Base-by-base conservation (phyloP, 2,888 invertebrate species). In the Chelonus formosanus region DNA sequence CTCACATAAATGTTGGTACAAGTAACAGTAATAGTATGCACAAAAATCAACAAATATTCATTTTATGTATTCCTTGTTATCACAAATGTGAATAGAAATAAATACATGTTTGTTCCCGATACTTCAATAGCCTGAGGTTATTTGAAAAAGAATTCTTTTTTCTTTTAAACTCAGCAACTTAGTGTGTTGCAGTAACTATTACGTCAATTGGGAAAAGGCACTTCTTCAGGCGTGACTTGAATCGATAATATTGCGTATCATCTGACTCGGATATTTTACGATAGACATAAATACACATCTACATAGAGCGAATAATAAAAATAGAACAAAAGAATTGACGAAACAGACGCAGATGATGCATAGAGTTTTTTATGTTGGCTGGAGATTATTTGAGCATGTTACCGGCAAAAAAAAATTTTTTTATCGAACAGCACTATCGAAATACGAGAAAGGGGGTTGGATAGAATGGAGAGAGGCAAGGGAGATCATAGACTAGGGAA, bases 41-140 rank as follows among this genome's bases (percentile, higher is more conserved):
- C 48, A 48, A 31, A 34, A 61, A 61, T 61, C 61, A 61, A 61
- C 52, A 61, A 20, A 43, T 34, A n/a, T 34, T 43, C 55, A 34
- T 36, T n/a, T 20, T 55, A 40, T 55, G 20, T 20, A 43, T 57
- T 59, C n/a, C 53, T 61, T 20, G 44, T 44, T 61, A 61, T 61
- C 61, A 52, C 53, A 35, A 50, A 60, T 52, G 52, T 20, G 40
- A n/a, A 53, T 7, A 10, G 44, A 36, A 61, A 61, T 36, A 61
- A 61, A 53, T 61, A 53, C 40, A 53, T 52, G 20, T 20, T 44
- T 61, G 44, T 31, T 48, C 31, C 10, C 31, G 48, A 48, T 48
- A 10, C 48, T 48, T 48, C 48, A 48, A 31, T 48, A 48, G 31
- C 48, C 10, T 48, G 48, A 48, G 48, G 48, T 31, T 48, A 10